Evolutionary conservation across 2,888 invertebrate species (phyloP).

Genomic region (Callosobruchus maculatus): DNA sequence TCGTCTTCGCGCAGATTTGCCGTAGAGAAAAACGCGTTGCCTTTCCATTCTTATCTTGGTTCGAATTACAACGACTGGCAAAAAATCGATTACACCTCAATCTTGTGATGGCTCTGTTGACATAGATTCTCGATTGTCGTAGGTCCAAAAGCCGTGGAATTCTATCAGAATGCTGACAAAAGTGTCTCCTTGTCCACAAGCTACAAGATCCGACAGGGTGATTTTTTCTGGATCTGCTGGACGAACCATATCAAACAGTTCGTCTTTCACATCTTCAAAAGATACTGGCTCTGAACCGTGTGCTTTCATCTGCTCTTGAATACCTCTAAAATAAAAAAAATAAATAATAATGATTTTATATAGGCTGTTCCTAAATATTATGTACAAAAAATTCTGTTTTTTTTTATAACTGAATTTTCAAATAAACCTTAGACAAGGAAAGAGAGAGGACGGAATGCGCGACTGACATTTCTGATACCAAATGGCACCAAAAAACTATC

Average conservation of each 20-base stretch:
- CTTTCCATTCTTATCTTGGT: no score
- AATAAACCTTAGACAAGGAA: no score
- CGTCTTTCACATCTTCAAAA: slow-evolving; percentile 94
- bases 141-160: slow-evolving; percentile 94
- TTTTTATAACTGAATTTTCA: no score
- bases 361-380: no score
- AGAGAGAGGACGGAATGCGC: no score
- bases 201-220: slow-evolving; percentile 80
- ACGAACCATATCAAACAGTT: slow-evolving; percentile 97
- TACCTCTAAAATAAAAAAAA: slow-evolving; percentile 58
- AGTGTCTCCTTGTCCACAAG: slow-evolving; percentile 88
- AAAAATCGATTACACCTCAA: neutral
- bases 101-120: slow-evolving; percentile 58
- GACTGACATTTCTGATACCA: no score
- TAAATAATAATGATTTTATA: neutral
- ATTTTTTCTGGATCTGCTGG: slow-evolving; percentile 81
- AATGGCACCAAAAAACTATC: no score
- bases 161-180: slow-evolving; percentile 92
- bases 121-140: slow-evolving; percentile 87
- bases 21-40: no score
- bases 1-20: no score
- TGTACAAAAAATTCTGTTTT: no score
- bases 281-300: slow-evolving; percentile 87
- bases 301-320: slow-evolving; percentile 84
- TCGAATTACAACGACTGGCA: no score